phyloP scores from a whole-genome alignment of 2,888 invertebrate genomes.

The Prenolepis imparis region DNA sequence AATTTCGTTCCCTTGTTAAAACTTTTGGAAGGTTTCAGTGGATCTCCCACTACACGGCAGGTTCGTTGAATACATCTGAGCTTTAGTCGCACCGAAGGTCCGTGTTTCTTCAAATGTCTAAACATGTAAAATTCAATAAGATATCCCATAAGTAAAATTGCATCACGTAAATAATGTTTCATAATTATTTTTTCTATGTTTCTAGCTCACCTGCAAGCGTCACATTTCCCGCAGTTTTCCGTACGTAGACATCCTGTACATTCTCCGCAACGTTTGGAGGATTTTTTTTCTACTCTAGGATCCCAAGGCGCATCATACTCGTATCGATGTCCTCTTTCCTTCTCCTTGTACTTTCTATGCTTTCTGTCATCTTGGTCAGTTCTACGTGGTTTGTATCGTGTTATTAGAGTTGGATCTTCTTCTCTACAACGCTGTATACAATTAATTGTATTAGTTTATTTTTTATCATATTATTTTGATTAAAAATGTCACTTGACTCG shows the following conservation, averaged over 20 bases:
- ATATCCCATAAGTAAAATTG: background rate
- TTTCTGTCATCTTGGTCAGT: conserved; percentile 82
- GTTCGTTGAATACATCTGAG: conserved; percentile 87
- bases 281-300: conserved; percentile 79
- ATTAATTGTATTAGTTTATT: background rate
- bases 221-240: conserved; percentile 91
- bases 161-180: background rate
- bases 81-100: conserved; percentile 87
- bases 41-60: conserved; percentile 85
- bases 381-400: conserved; percentile 83
- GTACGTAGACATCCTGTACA: conserved; percentile 91
- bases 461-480: conserved; percentile 6
- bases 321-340: conserved; percentile 82
- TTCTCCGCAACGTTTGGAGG: conserved; percentile 90
- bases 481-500: too few species aligned
- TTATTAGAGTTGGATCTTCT: conserved; percentile 91
- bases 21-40: conserved; percentile 83
- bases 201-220: conserved; percentile 88
- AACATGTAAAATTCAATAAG: background rate
- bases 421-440: conserved; percentile 90
- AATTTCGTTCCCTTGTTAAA: conserved; percentile 82
- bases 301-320: conserved; percentile 83
- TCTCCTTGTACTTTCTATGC: conserved; percentile 85
- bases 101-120: conserved; percentile 88
- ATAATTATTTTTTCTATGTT: background rate